Conservation (phyloP, 2,888 invertebrate genomes). For the Eueremaeus valkanovi region DNA sequence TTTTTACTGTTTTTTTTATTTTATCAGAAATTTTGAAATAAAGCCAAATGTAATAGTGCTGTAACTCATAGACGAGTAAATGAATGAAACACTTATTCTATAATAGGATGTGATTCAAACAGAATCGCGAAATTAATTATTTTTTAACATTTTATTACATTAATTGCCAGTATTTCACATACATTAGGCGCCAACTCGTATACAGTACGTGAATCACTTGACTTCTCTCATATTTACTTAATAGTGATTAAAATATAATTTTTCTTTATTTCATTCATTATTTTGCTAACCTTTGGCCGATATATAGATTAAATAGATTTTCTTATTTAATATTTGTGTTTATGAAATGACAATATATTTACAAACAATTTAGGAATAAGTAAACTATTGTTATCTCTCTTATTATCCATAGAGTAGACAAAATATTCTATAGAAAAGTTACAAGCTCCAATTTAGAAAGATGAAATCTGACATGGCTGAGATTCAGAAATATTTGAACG, state of each 20-base stretch:
- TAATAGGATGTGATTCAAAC: neutral
- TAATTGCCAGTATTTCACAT: neutral
- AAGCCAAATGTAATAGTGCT: neutral
- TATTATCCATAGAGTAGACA: no score
- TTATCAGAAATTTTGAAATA: no score
- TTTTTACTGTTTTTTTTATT: neutral
- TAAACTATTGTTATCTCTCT: no score
- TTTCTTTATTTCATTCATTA: neutral
- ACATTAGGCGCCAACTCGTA: conserved; percentile 9
- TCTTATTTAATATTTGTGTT: neutral
- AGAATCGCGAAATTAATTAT: neutral
- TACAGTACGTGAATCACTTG: neutral
- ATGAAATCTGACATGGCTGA: no score
- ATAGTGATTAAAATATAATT: conserved; percentile 4
- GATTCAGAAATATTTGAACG: no score
- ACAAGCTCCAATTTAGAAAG: no score
- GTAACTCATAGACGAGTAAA: neutral
- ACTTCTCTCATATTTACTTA: neutral
- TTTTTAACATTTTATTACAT: neutral
- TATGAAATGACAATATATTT: no score
- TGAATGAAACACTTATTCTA: neutral
- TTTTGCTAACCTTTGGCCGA: neutral
- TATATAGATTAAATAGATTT: neutral
- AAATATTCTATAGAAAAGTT: no score
- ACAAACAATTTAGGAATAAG: no score